Evolutionary conservation across 2,797 vertebrate species (phyloP), one percentile per base, ranked within the genome.

Genomic region (Neosilurus mollespiculum): DNA sequence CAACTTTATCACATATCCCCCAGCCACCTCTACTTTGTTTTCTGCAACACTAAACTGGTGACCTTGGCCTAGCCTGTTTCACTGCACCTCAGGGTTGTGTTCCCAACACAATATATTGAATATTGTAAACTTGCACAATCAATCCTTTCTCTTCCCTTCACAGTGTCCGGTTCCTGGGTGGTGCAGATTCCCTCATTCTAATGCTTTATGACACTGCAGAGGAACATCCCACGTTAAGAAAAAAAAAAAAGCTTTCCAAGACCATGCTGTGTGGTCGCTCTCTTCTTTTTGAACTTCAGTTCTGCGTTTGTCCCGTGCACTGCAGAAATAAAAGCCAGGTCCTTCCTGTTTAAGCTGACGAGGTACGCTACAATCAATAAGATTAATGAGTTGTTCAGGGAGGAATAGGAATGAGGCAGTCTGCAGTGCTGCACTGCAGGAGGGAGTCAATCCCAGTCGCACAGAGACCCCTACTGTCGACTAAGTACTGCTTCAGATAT

Each of bases 401-500:
- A 86, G 84, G 85, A 87, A 81, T 71, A 82, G 80, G 79, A 87
- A 66, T 80, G 86, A 85, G 72, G 69, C 43, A 83, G 53, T 81
- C 69, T 85, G 58, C 81, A 75, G 80, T 89, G 86, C 84, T 90
- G 89, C 86, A 85, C 81, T 88, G 88, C 89, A 91, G 88, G 86
- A 84, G 65, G 80, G 61, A 80, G 16, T 22, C 14, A 58, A 85
- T 64, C 62, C 49, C 81, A 79, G 87, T 83, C 75, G 18, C 65
- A 87, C 81, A 85, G 86, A 84, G 88, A 85, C 89, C 87, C 76
- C 89, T 90, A 83, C 87, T 88, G 89, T 82, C 70, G 65, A 69
- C 61, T 56, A n/a, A 18, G 67, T 30, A 59, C 56, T 81, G 43
- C 49, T 81, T 71, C 65, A 69, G 65, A 81, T 26, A 49, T 56